A percentile compares a stretch with the other conserved stretches of the same genome.
phyloP scores from a whole-genome alignment of 2,797 vertebrate genomes.

The Rhynchonycteris naso region DNA sequence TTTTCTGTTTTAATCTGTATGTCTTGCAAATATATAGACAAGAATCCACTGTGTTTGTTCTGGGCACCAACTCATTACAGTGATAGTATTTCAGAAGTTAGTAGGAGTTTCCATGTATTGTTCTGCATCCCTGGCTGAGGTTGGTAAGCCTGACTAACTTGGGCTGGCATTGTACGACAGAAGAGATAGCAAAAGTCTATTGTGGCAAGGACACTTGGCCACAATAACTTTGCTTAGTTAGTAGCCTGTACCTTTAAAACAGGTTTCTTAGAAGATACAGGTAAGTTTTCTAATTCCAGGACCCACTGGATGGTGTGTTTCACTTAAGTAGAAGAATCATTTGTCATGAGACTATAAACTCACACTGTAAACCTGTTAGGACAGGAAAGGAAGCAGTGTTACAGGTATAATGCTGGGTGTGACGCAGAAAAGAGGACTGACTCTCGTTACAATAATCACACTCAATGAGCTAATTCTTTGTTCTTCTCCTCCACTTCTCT shows the following conservation, averaged over 20 bases:
- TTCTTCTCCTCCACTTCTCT: neutral
- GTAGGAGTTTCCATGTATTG: neutral
- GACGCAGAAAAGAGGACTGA: neutral
- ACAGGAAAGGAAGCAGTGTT: neutral
- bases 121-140: neutral
- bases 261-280: neutral
- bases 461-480: neutral
- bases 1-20: neutral
- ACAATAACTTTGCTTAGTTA: neutral
- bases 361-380: neutral
- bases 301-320: neutral
- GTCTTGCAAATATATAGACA: neutral
- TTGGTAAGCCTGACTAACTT: neutral
- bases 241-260: neutral
- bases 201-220: neutral
- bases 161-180: neutral
- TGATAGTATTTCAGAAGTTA: neutral
- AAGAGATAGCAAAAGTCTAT: neutral
- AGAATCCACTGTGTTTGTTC: neutral
- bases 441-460: neutral
- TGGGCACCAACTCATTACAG: neutral
- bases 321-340: neutral
- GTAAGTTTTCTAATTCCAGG: neutral
- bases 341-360: neutral
- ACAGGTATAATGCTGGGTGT: conserved; percentile 3